Percentiles rank a stretch among this genome's conserved stretches.
Evolutionary conservation across 2,797 vertebrate genomes (phyloP).

Genomic region (Arnoldichthys spilopterus): DNA sequence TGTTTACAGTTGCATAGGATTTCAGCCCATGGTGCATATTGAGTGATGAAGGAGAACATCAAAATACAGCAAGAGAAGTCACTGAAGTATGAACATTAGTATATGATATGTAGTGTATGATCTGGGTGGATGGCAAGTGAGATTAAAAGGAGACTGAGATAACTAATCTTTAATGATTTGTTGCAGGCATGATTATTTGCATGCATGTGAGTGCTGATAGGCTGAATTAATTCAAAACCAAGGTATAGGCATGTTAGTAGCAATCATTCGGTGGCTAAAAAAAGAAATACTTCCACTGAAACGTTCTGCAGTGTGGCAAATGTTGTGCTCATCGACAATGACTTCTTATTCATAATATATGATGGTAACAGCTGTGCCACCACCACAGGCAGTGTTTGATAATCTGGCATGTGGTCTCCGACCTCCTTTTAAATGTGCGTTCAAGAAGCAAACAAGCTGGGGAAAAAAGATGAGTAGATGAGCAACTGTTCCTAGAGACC

Average conservation of each 20-base stretch:
- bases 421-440: not conserved
- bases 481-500: slow-evolving; percentile 9
- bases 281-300: not conserved
- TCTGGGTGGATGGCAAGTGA: not conserved
- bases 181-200: slow-evolving; percentile 34
- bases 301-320: not conserved
- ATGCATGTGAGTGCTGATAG: slow-evolving; percentile 35
- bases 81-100: not conserved
- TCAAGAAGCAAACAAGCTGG: slow-evolving; percentile 3
- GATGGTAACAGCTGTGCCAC: not conserved
- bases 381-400: not conserved
- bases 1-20: no score
- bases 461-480: not conserved
- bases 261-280: not conserved
- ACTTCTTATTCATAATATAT: slow-evolving; percentile 14
- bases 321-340: not conserved
- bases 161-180: slow-evolving; percentile 43
- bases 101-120: not conserved
- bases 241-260: slow-evolving; percentile 27
- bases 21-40: no score
- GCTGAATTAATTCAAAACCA: slow-evolving; percentile 37
- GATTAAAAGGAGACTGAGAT: slow-evolving; percentile 32
- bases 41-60: not conserved
- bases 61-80: not conserved
- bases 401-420: not conserved